These are phyloP conservation scores for Aphelinus atriplicis DNA, from an alignment of 1,140 invertebrate species.

Conservation along the genomic window DNA sequence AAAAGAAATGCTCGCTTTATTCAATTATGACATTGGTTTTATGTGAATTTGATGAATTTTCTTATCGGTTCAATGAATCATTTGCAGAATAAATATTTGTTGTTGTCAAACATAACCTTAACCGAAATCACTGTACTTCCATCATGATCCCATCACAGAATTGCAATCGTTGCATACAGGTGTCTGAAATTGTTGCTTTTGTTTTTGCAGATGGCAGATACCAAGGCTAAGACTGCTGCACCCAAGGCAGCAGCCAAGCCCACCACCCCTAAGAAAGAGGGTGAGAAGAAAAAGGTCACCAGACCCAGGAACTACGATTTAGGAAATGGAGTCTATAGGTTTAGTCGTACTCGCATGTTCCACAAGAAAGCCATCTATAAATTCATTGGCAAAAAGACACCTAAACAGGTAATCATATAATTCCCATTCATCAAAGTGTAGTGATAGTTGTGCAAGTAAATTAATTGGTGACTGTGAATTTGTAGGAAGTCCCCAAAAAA, in stretches of 20 bases:
- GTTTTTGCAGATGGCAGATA: constrained; percentile 44
- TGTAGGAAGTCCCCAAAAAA: constrained; percentile 72
- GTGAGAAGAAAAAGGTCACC: constrained; percentile 50
- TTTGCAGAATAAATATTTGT: neutral
- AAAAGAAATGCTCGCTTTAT: too few relatives aligned
- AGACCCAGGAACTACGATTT: constrained; percentile 78
- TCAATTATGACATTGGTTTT: neutral
- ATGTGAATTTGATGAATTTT: neutral
- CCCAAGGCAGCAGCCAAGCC: constrained; percentile 53
- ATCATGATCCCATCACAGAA: too few relatives aligned
- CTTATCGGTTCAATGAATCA: neutral
- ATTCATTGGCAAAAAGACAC: constrained; percentile 70
- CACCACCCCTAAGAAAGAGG: constrained; percentile 31
- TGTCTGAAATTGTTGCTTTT: neutral
- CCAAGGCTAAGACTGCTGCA: constrained; percentile 54
- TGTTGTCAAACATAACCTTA: constrained; percentile 26
- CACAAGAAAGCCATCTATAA: constrained; percentile 78
- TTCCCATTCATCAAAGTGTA: too few relatives aligned
- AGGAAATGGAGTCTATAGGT: constrained; percentile 79
- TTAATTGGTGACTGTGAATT: neutral
- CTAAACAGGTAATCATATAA: constrained; percentile 54
- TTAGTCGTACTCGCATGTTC: constrained; percentile 79
- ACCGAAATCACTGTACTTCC: neutral
- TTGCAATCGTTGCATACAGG: too few relatives aligned
- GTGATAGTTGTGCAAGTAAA: too few relatives aligned